Conservation (phyloP, 2,888 invertebrate genomes). For the Halictus quadricinctus region DNA sequence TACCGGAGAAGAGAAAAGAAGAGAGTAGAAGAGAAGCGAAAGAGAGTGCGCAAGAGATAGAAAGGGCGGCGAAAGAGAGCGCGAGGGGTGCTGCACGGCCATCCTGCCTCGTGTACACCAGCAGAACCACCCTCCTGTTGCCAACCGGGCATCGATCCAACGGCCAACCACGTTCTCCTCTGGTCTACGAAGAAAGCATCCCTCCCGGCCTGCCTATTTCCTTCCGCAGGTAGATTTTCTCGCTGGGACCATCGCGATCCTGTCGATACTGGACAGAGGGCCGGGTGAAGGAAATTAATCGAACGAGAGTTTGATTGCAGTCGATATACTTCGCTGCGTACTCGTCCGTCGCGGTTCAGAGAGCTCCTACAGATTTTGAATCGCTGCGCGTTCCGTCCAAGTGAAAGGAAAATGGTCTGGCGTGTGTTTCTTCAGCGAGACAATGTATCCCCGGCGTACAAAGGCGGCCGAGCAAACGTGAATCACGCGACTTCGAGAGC, state of each 20-base stretch:
- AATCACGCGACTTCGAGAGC: constrained; percentile 32
- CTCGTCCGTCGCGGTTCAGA: background rate
- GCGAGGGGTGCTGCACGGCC: constrained; percentile 41
- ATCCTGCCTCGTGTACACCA: constrained; percentile 53
- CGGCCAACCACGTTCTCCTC: constrained; percentile 69
- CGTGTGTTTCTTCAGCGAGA: constrained; percentile 19
- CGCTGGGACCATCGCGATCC: constrained; percentile 19
- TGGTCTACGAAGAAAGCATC: constrained; percentile 61
- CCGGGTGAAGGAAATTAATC: background rate
- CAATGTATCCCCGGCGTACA: constrained; percentile 26
- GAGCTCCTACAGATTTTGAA: background rate
- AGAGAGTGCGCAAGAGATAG: constrained; percentile 7
- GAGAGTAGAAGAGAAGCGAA: background rate
- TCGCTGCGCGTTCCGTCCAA: background rate
- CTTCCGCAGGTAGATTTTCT: constrained; percentile 39
- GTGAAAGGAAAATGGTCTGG: constrained; percentile 50
- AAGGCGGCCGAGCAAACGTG: constrained; percentile 24
- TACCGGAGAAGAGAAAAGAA: constrained; percentile 21
- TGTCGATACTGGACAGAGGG: background rate
- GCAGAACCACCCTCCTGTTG: constrained; percentile 73
- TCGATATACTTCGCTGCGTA: background rate
- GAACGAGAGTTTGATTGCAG: background rate
- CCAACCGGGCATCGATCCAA: constrained; percentile 80
- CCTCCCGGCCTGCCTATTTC: constrained; percentile 38
- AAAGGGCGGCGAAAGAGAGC: constrained; percentile 21